phyloP scores from a whole-genome alignment of 2,797 vertebrate species.

The Hyperoplus immaculatus region DNA sequence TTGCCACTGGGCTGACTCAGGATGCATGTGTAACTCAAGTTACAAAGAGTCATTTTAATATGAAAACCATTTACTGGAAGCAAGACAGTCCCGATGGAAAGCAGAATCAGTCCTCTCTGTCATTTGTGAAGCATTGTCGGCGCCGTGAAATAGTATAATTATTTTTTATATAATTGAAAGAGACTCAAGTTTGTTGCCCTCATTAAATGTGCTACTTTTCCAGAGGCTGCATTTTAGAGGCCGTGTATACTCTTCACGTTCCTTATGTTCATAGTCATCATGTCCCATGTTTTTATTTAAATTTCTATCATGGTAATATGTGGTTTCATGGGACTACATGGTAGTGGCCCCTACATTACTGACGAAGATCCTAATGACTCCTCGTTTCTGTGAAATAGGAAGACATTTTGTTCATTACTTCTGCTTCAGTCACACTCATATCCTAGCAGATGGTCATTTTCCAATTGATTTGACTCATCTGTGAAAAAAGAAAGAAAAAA shows the following conservation, averaged over 20 bases:
- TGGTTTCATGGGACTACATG: conserved; percentile 45
- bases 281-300: conserved; percentile 8
- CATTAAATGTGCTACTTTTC: conserved; percentile 22
- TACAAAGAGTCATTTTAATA: conserved; percentile 74
- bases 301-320: conserved; percentile 41
- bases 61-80: conserved; percentile 68
- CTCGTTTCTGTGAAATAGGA: conserved; percentile 79
- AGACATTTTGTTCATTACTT: conserved; percentile 89
- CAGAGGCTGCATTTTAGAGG: background rate
- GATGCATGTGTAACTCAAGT: conserved; percentile 70
- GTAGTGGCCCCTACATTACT: conserved; percentile 63
- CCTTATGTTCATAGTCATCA: conserved; percentile 10
- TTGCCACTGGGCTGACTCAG: conserved; percentile 62
- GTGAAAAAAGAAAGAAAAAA: conserved; percentile 75
- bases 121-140: conserved; percentile 33
- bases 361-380: conserved; percentile 82
- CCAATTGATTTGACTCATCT: conserved; percentile 90
- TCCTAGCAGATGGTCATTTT: conserved; percentile 93
- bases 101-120: conserved; percentile 26
- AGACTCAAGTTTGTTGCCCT: conserved; percentile 29
- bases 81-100: conserved; percentile 51
- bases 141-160: background rate
- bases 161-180: conserved; percentile 14
- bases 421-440: conserved; percentile 85
- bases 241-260: background rate